Base-by-base conservation (phyloP, 2,113 vertebrate species). In the Rafetus swinhoei region DNA sequence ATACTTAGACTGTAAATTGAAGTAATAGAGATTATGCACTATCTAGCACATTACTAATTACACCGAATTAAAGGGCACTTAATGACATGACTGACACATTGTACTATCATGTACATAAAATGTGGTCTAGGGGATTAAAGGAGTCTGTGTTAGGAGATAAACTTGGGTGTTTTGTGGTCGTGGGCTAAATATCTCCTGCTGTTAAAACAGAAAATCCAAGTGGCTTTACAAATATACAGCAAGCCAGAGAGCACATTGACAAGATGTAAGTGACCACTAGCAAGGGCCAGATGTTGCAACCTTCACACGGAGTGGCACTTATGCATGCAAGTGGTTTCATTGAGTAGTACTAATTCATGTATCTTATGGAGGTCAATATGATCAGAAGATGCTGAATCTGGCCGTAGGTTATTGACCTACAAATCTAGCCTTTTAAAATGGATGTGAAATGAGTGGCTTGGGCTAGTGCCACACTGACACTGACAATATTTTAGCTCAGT, bases 371-470 rank as follows among this genome's bases (percentile, higher is more conserved):
- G 92, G 81, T 86, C 91, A 86, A 82, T 87, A 12, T 5, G 56
- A 92, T 50, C 56, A 82, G 93, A 94, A 88, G 90, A 90, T 1
- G 5, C 19, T 90, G 88, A 69, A 87, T 93, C 86, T 94, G 92
- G 82, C 88, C 83, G 79, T 59, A 81, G 82, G 93, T 94, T 59
- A 95, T 55, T 81, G 90, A 82, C 55, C 79, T 72, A 86, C 57
- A 96, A 86, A 7, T 88, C 32, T 39, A 74, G 56, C 54, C 88
- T 56, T 94, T 92, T 77, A 86, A 84, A 94, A 93, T 69, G 79
- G 22, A 85, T 79, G 56, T 90, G 92, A 92, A 77, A 13, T 80
- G 83, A 79, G 93, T 86, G 54, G 3, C 53, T 54, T 12, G 32
- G 79, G 89, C 55, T n/a, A 55, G 21, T n/a, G 72, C 27, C 83